These are phyloP conservation scores for Mizuhopecten yessoensis DNA, from an alignment of 1,140 invertebrate genomes.

Conservation along the genomic window DNA sequence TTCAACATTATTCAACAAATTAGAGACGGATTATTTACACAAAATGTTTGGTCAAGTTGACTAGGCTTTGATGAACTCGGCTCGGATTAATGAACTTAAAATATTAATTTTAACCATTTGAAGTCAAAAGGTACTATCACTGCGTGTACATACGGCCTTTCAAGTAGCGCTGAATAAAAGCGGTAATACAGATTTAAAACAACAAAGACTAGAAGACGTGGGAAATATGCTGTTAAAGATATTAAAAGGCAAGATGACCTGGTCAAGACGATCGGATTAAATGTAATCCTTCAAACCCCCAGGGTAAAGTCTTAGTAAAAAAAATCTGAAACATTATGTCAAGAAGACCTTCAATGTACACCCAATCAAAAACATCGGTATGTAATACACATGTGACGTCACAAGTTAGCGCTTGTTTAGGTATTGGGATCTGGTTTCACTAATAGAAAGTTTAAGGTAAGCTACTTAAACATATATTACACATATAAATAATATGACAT, in stretches of 20 bases:
- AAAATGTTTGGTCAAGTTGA: background rate
- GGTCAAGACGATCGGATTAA: background rate
- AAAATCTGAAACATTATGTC: background rate
- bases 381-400: background rate
- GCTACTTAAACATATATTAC: background rate
- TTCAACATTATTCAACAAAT: background rate
- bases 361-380: too few relatives aligned
- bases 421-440: background rate
- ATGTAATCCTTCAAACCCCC: background rate
- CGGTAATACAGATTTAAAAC: background rate
- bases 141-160: background rate
- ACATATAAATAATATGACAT: background rate
- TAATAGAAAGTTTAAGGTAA: background rate
- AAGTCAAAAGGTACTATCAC: background rate
- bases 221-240: background rate
- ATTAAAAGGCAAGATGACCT: slow-evolving; percentile 1
- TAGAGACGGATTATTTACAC: background rate
- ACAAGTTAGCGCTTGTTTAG: background rate
- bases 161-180: background rate
- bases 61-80: background rate
- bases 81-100: background rate
- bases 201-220: slow-evolving; percentile 2
- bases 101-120: slow-evolving; percentile 36
- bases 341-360: background rate
- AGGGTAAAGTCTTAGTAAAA: background rate